These are phyloP conservation scores for Stegastes partitus DNA, from an alignment of 2,113 vertebrate genomes.

Conservation along the genomic window DNA sequence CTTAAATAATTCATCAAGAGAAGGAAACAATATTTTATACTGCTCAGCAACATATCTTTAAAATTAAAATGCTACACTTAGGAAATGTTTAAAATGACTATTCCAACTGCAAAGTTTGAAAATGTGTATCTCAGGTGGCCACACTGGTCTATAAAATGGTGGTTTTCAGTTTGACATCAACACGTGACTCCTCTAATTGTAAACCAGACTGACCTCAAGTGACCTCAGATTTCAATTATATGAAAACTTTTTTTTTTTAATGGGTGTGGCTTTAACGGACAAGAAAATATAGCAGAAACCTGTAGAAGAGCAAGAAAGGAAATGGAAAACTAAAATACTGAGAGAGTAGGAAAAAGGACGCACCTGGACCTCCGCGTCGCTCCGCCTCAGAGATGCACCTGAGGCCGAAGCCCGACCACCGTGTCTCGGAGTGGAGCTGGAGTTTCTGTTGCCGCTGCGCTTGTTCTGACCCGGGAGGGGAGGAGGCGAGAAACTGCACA, in stretches of 20 bases:
- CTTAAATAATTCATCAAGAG: background rate
- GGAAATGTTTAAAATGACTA: background rate
- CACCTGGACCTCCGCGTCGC: conserved; percentile 82
- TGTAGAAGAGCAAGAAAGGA: background rate
- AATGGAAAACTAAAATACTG: background rate
- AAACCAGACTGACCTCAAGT: conserved; percentile 19
- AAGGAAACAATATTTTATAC: background rate
- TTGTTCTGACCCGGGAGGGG: conserved; percentile 38
- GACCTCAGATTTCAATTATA: background rate
- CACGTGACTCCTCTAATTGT: background rate
- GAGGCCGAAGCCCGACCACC: conserved; percentile 83
- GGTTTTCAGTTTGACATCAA: background rate
- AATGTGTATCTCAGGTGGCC: background rate
- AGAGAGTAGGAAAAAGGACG: background rate
- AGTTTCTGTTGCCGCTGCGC: conserved; percentile 38
- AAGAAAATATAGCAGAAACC: background rate
- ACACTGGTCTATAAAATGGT: too few species aligned
- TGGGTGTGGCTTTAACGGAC: background rate
- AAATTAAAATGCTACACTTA: too few species aligned
- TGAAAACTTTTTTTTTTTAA: conserved; percentile 5
- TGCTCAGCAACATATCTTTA: background rate
- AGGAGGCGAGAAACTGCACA: conserved; percentile 41
- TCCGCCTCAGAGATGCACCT: conserved; percentile 82
- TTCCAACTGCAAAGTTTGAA: background rate
- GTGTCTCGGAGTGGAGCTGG: conserved; percentile 53